A percentile compares a stretch with the other conserved stretches of the same genome.
Evolutionary conservation across 1,140 invertebrate species (phyloP).

Genomic region (Calosoma granatense): DNA sequence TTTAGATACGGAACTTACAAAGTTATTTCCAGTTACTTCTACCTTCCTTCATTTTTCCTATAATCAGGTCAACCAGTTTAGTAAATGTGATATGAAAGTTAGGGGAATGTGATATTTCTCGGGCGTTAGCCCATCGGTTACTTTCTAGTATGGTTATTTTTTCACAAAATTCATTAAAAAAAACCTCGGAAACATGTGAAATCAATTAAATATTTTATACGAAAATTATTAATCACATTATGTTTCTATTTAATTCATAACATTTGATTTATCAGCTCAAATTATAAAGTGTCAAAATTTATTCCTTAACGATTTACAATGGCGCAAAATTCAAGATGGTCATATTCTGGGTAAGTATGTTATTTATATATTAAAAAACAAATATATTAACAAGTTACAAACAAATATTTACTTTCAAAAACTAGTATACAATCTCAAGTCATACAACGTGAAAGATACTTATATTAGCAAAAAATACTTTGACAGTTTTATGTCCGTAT

Average conservation of each 20-base stretch:
- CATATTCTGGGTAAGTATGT: background rate
- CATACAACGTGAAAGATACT: no score
- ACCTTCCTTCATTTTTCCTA: background rate
- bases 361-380: no score
- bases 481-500: background rate
- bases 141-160: background rate
- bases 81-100: background rate
- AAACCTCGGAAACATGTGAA: background rate
- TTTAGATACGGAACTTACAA: no score
- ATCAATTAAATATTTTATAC: background rate
- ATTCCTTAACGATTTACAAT: background rate
- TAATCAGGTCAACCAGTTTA: background rate
- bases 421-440: no score
- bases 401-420: no score
- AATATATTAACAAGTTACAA: no score
- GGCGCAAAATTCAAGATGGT: background rate
- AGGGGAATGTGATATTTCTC: slow-evolving; percentile 1
- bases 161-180: background rate
- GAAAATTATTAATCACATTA: background rate
- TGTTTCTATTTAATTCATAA: background rate
- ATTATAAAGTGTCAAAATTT: background rate
- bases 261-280: background rate
- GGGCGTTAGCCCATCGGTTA: background rate
- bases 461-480: background rate
- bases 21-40: no score